These are phyloP conservation scores for Unio delphinus DNA, from an alignment of 2,888 invertebrate species.

Conservation along the genomic window DNA sequence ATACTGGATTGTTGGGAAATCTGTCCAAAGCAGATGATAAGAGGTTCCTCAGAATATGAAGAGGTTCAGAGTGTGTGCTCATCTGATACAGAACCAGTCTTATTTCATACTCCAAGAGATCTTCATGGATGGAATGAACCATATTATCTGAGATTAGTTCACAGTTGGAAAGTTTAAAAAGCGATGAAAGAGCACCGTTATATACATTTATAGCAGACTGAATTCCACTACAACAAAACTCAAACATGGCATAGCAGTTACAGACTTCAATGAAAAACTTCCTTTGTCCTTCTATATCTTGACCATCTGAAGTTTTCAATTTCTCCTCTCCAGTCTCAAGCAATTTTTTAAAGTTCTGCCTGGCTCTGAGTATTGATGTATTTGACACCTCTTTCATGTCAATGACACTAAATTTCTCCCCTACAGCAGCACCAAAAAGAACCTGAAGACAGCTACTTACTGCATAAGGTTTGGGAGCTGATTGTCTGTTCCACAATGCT, in stretches of 20 bases:
- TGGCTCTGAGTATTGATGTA: slow-evolving; percentile 29
- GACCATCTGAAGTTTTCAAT: not conserved
- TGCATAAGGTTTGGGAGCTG: slow-evolving; percentile 7
- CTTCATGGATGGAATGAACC: slow-evolving; percentile 11
- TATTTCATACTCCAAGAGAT: slow-evolving; percentile 33
- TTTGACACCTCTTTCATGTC: slow-evolving; percentile 14
- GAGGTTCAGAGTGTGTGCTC: slow-evolving; percentile 36
- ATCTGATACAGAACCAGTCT: slow-evolving; percentile 53
- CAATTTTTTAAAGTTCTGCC: slow-evolving; percentile 24
- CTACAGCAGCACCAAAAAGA: slow-evolving; percentile 38
- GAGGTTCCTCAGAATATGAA: slow-evolving; percentile 44
- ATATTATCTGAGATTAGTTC: slow-evolving; percentile 1
- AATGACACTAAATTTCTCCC: slow-evolving; percentile 30
- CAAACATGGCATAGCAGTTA: slow-evolving; percentile 62
- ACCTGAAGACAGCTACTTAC: slow-evolving; percentile 24
- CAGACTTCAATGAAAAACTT: slow-evolving; percentile 24
- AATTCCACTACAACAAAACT: slow-evolving; percentile 57
- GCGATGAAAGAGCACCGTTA: slow-evolving; percentile 7
- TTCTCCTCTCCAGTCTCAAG: slow-evolving; percentile 13
- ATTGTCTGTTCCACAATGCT: slow-evolving; percentile 11
- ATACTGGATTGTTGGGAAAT: slow-evolving; percentile 52
- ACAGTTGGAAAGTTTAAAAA: not conserved
- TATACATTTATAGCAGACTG: slow-evolving; percentile 30
- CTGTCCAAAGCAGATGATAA: slow-evolving; percentile 48
- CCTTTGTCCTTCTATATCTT: not conserved